Evolutionary conservation across 2,797 vertebrate species (phyloP), one percentile per base, ranked within the genome.

Genomic region (Ibycter americanus): DNA sequence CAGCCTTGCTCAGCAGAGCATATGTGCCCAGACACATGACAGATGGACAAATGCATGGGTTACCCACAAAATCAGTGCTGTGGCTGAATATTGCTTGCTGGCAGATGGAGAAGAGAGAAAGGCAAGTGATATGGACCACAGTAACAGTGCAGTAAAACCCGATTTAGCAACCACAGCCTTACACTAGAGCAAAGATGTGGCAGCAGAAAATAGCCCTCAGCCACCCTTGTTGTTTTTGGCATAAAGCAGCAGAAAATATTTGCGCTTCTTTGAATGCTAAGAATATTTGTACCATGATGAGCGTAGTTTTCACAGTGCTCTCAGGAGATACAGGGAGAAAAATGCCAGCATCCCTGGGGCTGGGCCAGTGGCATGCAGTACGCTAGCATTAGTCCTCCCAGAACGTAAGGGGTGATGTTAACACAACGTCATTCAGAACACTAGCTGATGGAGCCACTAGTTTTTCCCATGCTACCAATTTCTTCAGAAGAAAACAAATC

Each of bases 201-300:
- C 82, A n/a, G 82, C 2, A 89, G 74, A 95, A 85, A 87, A 78
- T 8, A 54, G 40, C 52, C 71, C 76, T 78, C 59, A 15, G 19
- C 11, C 38, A 49, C 27, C 34, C 81, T 47, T 91, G 81, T 91
- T 94, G 74, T 2, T 95, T 89, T 95, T 97, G 97, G 93, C 94
- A 47, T 20, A 20, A 82, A 78, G 27, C 71, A 12, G 11, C 31
- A 83, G 84, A 87, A 90, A 96, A 97, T 92, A 62, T 29, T 94
- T 94, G 61, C 81, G 59, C 79, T 96, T 83, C 81, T 80, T 78
- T 0, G 0, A 71, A 96, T 95, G 40, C 89, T 96, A 6, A 81
- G 82, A 68, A 89, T 92, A 83, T 71, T 94, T 92, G 65, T 58
- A 23, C 46, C 38, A 29, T 83, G 84, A 89, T 25, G 49, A 63